phyloP scores from a whole-genome alignment of 2,113 vertebrate genomes.

The Amblyornis subalaris region DNA sequence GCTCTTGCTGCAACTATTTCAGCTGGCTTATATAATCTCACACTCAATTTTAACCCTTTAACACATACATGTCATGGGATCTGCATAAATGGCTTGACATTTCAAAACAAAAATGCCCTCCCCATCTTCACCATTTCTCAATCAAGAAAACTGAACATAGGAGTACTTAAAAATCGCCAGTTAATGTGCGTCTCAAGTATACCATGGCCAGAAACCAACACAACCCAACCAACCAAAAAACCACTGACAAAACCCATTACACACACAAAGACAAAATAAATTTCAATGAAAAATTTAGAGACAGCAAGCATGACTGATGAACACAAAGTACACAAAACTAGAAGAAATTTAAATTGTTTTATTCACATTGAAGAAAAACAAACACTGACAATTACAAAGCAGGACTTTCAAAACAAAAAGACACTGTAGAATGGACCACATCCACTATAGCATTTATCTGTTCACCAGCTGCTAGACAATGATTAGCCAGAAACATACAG shows the following conservation, averaged over 20 bases:
- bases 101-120: not conserved
- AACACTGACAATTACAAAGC: not conserved
- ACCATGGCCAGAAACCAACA: not conserved
- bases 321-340: not conserved
- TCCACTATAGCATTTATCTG: not conserved
- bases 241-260: not conserved
- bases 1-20: not conserved
- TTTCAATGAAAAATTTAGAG: not conserved
- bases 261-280: not conserved
- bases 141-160: not conserved
- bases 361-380: rapidly evolving
- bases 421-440: not conserved
- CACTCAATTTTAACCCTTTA: not conserved
- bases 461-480: not conserved
- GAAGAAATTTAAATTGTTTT: not conserved
- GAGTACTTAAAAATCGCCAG: not conserved
- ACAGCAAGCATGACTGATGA: not conserved
- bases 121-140: not conserved
- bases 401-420: not conserved
- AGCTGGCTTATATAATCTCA: not conserved
- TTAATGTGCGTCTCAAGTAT: not conserved
- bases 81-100: not conserved
- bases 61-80: rapidly evolving
- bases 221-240: not conserved
- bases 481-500: not conserved